Evolutionary conservation across 64 coral and sea anemone species (phyloP).

Genomic region (Anthopleura sola): DNA sequence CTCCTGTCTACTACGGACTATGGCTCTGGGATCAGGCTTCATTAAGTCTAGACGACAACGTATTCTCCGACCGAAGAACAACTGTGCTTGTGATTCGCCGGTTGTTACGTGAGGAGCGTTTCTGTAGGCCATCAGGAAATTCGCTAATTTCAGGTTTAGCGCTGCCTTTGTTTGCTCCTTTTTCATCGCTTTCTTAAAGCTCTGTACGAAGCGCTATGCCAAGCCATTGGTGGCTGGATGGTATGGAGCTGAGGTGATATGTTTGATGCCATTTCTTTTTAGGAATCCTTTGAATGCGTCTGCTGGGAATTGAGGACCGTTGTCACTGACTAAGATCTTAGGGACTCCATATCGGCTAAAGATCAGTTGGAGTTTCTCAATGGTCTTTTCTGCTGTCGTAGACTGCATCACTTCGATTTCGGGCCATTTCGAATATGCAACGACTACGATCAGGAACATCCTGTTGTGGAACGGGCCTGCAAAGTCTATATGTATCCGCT

Average conservation of each 20-base stretch:
- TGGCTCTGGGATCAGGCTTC: constrained; percentile 30
- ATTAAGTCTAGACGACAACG: constrained; percentile 57
- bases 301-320: constrained; percentile 36
- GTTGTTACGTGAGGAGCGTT: constrained; percentile 57
- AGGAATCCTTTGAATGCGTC: constrained; percentile 44
- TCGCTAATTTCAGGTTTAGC: constrained; percentile 53
- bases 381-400: constrained; percentile 48
- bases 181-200: constrained; percentile 27
- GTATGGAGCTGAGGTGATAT: no score
- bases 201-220: constrained; percentile 23
- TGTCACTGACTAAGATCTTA: constrained; percentile 45
- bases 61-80: constrained; percentile 45
- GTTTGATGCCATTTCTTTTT: constrained; percentile 44
- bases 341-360: constrained; percentile 56
- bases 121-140: constrained; percentile 67
- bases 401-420: no score
- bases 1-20: no score
- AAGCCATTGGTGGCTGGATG: constrained; percentile 37
- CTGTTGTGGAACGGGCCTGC: constrained; percentile 32
- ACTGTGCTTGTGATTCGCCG: constrained; percentile 55
- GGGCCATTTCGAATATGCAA: constrained; percentile 43
- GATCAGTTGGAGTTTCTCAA: constrained; percentile 49
- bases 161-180: constrained; percentile 15
- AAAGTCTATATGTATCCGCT: constrained; percentile 47
- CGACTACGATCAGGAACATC: constrained; percentile 47